Conservation (phyloP, 2,113 vertebrate species). For the Gobio gobio region DNA sequence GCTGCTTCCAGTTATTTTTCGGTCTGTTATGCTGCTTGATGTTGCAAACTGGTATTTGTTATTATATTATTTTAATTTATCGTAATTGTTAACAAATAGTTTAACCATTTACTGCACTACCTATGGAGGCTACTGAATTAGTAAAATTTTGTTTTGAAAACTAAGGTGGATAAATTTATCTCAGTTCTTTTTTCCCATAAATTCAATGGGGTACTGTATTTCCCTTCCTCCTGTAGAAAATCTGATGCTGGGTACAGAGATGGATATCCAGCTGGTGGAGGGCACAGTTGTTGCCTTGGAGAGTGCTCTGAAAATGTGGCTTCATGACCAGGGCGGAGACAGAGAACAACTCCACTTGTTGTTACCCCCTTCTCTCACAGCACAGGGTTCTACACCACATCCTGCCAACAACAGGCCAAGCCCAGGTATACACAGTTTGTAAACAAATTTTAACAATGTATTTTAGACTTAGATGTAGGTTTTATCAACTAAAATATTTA, state of each 20-base stretch:
- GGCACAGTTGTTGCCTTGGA: constrained; percentile 85
- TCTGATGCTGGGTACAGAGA: constrained; percentile 80
- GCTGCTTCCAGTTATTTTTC: too few relatives aligned
- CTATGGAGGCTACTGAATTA: too few relatives aligned
- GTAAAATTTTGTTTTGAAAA: too few relatives aligned
- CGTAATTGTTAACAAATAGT: too few relatives aligned
- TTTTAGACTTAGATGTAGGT: too few relatives aligned
- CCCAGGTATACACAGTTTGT: constrained; percentile 54
- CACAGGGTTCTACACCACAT: constrained; percentile 43
- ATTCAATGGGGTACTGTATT: neutral
- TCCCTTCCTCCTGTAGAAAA: constrained; percentile 68
- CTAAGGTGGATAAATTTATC: too few relatives aligned
- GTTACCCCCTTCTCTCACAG: constrained; percentile 76
- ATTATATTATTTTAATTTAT: too few relatives aligned
- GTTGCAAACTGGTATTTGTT: too few relatives aligned
- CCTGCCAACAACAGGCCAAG: constrained; percentile 52
- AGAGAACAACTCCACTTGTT: constrained; percentile 89
- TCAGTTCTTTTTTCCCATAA: neutral
- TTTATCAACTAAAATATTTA: neutral
- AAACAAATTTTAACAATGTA: too few relatives aligned
- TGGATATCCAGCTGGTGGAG: constrained; percentile 84
- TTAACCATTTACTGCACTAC: too few relatives aligned
- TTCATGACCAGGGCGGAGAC: constrained; percentile 84
- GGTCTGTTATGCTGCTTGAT: too few relatives aligned
- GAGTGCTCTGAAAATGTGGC: constrained; percentile 87